Conservation (phyloP, 2,113 vertebrate genomes). For the Eidolon helvum region DNA sequence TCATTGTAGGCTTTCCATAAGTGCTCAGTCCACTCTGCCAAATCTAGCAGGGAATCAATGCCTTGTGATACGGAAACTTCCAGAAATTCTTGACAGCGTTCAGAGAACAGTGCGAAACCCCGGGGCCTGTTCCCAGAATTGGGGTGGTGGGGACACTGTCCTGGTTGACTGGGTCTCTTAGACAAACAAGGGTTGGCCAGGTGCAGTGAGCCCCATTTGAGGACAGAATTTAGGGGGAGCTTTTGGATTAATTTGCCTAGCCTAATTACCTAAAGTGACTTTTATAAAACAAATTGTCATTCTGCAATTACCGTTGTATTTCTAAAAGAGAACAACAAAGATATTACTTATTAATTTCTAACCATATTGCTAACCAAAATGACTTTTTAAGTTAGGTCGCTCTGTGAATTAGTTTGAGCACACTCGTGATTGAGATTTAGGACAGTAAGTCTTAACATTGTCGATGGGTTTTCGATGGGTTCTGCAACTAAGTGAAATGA, state of each 20-base stretch:
- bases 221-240: neutral
- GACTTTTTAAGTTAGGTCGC: neutral
- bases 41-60: neutral
- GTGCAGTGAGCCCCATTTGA: neutral
- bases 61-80: neutral
- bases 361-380: neutral
- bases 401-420: constrained; percentile 17
- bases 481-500: neutral
- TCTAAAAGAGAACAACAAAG: neutral
- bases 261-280: neutral
- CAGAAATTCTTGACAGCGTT: neutral
- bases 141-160: neutral
- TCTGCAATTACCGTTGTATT: neutral
- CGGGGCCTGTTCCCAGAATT: neutral
- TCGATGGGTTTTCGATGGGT: neutral
- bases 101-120: neutral
- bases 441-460: neutral
- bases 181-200: neutral
- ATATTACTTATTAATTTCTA: neutral
- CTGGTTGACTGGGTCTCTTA: neutral
- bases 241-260: neutral
- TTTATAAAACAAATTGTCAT: neutral
- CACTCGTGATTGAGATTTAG: neutral
- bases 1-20: neutral
- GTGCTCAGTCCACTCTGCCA: neutral